Percentiles rank a stretch among this genome's conserved stretches.
These are phyloP conservation scores for Cynaeus angustus DNA, from an alignment of 2,888 invertebrate species.

Conservation along the genomic window DNA sequence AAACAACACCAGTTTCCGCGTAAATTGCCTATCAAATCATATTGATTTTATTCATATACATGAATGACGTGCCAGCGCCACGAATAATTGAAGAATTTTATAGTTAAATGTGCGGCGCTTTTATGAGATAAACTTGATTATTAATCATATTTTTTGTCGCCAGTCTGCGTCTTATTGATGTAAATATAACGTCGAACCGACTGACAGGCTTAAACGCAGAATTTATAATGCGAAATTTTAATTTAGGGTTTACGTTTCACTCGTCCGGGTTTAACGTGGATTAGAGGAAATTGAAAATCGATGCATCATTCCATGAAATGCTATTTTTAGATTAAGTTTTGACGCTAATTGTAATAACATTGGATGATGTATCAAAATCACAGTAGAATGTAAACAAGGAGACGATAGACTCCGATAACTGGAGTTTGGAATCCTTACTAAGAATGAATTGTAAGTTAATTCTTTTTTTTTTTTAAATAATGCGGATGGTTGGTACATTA, in stretches of 20 bases:
- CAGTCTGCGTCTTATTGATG: neutral
- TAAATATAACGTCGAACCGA: too few relatives aligned
- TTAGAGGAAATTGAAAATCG: neutral
- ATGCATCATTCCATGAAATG: neutral
- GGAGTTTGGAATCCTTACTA: too few relatives aligned
- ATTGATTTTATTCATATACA: neutral
- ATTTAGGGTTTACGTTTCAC: neutral
- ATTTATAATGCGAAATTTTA: neutral
- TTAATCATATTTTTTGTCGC: slow-evolving; percentile 14
- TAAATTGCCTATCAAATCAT: neutral
- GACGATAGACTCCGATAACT: too few relatives aligned
- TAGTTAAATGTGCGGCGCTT: neutral
- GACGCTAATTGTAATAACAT: neutral
- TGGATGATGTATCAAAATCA: too few relatives aligned
- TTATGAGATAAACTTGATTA: neutral
- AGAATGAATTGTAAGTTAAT: too few relatives aligned
- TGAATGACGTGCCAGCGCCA: too few relatives aligned
- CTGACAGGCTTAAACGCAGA: too few relatives aligned
- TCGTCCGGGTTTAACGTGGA: neutral
- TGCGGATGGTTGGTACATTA: too few relatives aligned
- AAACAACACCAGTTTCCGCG: slow-evolving; percentile 7
- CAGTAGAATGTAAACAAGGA: too few relatives aligned
- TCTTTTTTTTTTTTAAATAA: too few relatives aligned
- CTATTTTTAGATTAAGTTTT: neutral
- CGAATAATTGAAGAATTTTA: neutral